A percentile compares a stretch with the other conserved stretches of the same genome.
Evolutionary conservation across 2,888 invertebrate genomes (phyloP).

Genomic region (Drosophila longiperda): DNA sequence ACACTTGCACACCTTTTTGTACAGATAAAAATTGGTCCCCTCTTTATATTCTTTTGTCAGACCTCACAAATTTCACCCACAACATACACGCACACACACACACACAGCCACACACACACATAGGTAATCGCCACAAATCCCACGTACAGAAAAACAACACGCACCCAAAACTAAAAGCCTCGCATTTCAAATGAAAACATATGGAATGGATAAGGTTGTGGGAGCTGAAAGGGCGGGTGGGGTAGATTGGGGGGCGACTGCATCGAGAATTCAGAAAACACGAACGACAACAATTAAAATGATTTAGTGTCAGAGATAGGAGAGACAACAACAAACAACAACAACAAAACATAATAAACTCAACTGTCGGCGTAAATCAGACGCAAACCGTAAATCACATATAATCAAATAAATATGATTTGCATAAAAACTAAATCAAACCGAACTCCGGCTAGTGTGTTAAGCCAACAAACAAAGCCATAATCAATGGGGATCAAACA

Average conservation of each 20-base stretch:
- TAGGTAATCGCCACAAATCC: constrained; percentile 48
- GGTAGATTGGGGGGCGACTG: constrained; percentile 16
- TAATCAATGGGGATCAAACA: constrained; percentile 5
- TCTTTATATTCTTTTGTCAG: constrained; percentile 1
- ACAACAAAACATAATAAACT: constrained; percentile 63
- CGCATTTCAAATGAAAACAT: constrained; percentile 31
- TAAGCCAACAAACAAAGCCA: constrained; percentile 35
- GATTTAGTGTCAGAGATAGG: constrained; percentile 69
- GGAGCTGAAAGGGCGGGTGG: constrained; percentile 2
- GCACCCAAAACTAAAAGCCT: constrained; percentile 43
- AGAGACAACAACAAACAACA: constrained; percentile 23
- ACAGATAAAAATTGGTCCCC: constrained; percentile 12
- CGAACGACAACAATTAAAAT: constrained; percentile 79
- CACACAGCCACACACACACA: not conserved
- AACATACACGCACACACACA: constrained; percentile 11
- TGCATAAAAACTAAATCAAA: constrained; percentile 75
- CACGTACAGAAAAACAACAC: constrained; percentile 47
- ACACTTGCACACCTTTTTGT: constrained; percentile 11
- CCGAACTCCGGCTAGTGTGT: constrained; percentile 30
- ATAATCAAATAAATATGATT: constrained; percentile 79
- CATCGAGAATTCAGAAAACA: constrained; percentile 58
- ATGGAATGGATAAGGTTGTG: not conserved
- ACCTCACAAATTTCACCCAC: constrained; percentile 46
- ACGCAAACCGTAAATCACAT: constrained; percentile 67
- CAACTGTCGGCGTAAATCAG: constrained; percentile 75